Percentiles rank a stretch among this genome's conserved stretches.
phyloP scores from a whole-genome alignment of 2,113 vertebrate genomes.

The Alligator mississippiensis region DNA sequence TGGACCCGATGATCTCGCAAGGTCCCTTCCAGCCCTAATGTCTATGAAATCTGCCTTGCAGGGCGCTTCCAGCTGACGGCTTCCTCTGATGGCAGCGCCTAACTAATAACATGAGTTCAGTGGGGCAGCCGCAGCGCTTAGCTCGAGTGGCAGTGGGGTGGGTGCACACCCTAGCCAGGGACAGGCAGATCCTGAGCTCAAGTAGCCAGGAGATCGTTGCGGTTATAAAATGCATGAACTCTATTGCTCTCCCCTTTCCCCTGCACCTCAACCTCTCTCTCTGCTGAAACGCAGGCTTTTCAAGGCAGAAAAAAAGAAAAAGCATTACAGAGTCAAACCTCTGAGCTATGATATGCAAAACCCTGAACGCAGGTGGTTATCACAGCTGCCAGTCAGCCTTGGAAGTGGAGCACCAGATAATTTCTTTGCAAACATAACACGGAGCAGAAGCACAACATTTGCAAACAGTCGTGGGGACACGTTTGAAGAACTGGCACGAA shows the following conservation, averaged over 20 bases:
- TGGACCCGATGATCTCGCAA: no score
- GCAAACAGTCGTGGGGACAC: no score
- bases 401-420: no score
- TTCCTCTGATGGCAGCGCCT: not conserved
- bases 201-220: no score
- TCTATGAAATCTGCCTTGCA: no score
- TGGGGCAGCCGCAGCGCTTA: not conserved
- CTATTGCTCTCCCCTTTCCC: not conserved
- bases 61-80: not conserved
- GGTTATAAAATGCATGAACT: not conserved
- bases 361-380: not conserved
- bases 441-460: no score
- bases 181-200: no score
- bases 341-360: not conserved
- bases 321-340: not conserved
- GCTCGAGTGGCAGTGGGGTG: not conserved
- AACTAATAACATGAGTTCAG: not conserved
- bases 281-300: not conserved
- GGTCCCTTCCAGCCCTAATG: no score
- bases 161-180: not conserved
- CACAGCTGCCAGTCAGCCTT: not conserved
- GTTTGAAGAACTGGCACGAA: no score
- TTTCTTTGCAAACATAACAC: no score
- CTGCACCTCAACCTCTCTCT: not conserved
- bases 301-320: not conserved